These are phyloP conservation scores for Tapirus terrestris DNA, from an alignment of 2,113 vertebrate species.

Conservation along the genomic window DNA sequence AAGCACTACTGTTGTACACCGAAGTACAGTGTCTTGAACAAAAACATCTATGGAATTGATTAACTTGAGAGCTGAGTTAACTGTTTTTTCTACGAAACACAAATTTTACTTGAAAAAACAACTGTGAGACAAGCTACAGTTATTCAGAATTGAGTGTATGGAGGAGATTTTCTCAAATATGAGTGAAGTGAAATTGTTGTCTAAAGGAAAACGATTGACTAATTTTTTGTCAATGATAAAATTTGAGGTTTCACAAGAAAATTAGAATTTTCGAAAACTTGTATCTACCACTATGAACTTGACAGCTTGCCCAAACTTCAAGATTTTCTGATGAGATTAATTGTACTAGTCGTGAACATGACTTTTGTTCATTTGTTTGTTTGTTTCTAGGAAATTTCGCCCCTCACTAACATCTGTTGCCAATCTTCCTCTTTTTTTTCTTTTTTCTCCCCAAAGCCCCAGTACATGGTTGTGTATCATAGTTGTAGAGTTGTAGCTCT, in stretches of 20 bases:
- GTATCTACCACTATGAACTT: background rate
- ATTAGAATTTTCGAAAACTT: background rate
- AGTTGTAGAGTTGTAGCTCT: too few relatives aligned
- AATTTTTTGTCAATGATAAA: background rate
- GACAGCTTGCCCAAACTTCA: background rate
- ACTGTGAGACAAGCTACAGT: background rate
- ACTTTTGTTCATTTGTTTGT: too few relatives aligned
- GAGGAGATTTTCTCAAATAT: background rate
- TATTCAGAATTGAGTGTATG: background rate
- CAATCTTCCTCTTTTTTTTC: too few relatives aligned
- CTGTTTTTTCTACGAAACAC: background rate
- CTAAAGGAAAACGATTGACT: background rate
- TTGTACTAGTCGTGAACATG: background rate
- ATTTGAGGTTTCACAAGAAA: background rate
- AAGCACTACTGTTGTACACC: background rate
- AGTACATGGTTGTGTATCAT: too few relatives aligned
- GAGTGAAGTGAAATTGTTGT: background rate
- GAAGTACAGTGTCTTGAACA: background rate
- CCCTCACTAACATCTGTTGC: too few relatives aligned
- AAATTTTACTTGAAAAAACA: background rate
- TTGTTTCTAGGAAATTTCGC: too few relatives aligned
- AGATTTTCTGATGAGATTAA: background rate
- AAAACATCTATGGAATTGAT: background rate
- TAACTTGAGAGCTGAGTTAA: background rate
- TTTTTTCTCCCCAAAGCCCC: too few relatives aligned